Percentiles rank a stretch among this genome's conserved stretches.
Evolutionary conservation across 2,888 invertebrate genomes (phyloP).

Genomic region (Hanleya hanleyi): DNA sequence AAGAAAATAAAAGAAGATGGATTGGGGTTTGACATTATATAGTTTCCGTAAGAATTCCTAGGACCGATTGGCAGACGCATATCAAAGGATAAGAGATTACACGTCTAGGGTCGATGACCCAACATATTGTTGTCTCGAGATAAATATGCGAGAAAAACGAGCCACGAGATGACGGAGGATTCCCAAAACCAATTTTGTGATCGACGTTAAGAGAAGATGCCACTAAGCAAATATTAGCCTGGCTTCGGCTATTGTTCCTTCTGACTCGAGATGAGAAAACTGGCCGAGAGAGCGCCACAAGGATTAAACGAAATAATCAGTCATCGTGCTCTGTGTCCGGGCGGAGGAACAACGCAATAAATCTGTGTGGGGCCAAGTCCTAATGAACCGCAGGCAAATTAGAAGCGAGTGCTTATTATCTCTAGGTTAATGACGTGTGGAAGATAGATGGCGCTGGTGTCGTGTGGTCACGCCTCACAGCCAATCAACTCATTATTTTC

Average conservation of each 20-base stretch:
- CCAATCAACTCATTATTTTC: slow-evolving; percentile 11
- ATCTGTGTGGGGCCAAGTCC: neutral
- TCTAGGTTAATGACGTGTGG: slow-evolving; percentile 12
- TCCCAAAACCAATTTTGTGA: neutral
- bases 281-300: neutral
- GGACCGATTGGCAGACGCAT: too few species aligned
- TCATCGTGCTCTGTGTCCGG: neutral
- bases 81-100: neutral
- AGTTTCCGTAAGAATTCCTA: too few species aligned
- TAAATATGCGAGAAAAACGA: neutral
- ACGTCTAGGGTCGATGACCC: neutral
- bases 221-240: neutral
- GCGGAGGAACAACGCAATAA: neutral
- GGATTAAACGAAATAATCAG: neutral
- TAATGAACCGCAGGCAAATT: slow-evolving; percentile 15
- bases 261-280: neutral
- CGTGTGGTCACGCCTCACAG: slow-evolving; percentile 15
- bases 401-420: slow-evolving; percentile 9
- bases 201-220: neutral
- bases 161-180: neutral
- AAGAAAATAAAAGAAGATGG: too few species aligned
- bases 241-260: neutral
- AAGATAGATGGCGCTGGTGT: slow-evolving; percentile 15
- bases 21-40: too few species aligned
- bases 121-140: neutral